Evolutionary conservation across 1,140 invertebrate genomes (phyloP).

Genomic region (Eumeta japonica): DNA sequence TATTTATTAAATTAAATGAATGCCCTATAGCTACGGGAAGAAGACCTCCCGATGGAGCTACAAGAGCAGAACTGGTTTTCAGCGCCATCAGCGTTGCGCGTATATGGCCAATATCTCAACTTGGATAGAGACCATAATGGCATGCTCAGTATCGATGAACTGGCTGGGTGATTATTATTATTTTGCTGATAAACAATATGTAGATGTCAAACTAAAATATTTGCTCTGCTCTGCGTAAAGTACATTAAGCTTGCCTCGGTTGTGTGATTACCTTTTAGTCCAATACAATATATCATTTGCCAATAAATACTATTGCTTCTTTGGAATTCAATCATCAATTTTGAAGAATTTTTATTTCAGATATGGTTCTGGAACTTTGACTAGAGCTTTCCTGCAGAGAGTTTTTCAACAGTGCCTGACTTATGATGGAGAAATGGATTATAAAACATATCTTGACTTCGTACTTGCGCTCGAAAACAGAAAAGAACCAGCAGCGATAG

Average conservation of each 20-base stretch:
- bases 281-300: no score
- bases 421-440: conserved; percentile 97
- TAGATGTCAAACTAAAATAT: no score
- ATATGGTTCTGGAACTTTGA: conserved; percentile 91
- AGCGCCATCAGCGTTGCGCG: conserved; percentile 81
- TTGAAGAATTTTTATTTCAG: no score
- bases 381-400: conserved; percentile 85
- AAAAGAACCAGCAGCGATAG: conserved; percentile 85
- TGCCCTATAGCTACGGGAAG: conserved; percentile 70
- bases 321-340: no score
- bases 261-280: no score
- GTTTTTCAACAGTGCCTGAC: conserved; percentile 95
- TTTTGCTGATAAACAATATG: no score
- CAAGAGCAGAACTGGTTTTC: conserved; percentile 95
- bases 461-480: conserved; percentile 91
- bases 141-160: conserved; percentile 87
- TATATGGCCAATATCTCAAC: conserved; percentile 92
- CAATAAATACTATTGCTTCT: no score
- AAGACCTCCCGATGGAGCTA: conserved; percentile 77
- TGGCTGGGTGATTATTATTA: conserved; percentile 79
- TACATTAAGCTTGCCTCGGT: no score
- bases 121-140: conserved; percentile 94
- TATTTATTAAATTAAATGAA: no score
- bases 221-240: no score
- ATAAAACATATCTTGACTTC: conserved; percentile 95